These are phyloP conservation scores for Lycocerus yunnanus DNA, from an alignment of 2,888 invertebrate genomes.

Conservation along the genomic window DNA sequence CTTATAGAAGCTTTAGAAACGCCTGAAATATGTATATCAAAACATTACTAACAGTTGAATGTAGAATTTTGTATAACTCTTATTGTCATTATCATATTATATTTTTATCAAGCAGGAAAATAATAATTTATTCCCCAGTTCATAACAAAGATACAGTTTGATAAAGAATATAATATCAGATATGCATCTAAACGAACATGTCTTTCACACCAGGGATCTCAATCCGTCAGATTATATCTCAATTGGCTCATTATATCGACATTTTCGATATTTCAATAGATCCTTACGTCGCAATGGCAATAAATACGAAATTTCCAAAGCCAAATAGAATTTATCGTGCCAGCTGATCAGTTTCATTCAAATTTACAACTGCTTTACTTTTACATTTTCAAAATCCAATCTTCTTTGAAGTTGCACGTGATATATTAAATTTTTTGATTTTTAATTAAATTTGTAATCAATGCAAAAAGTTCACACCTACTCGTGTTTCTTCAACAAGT, in stretches of 20 bases:
- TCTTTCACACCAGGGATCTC: slow-evolving; percentile 14
- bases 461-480: background rate
- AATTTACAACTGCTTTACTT: background rate
- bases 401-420: background rate
- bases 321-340: background rate
- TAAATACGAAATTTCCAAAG: background rate
- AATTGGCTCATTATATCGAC: slow-evolving; percentile 22
- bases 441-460: background rate
- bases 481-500: slow-evolving; percentile 2
- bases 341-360: background rate
- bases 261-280: background rate
- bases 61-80: too few relatives aligned
- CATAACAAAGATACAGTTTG: background rate
- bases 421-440: background rate
- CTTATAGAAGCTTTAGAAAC: too few relatives aligned
- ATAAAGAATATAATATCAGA: background rate
- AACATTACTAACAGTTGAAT: too few relatives aligned
- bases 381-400: background rate
- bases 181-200: background rate
- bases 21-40: too few relatives aligned
- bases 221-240: slow-evolving; percentile 22
- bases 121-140: background rate
- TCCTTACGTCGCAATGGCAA: background rate
- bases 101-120: background rate
- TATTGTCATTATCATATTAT: background rate